These are phyloP conservation scores for Monochamus saltuarius DNA, from an alignment of 1,140 invertebrate genomes.

Conservation along the genomic window DNA sequence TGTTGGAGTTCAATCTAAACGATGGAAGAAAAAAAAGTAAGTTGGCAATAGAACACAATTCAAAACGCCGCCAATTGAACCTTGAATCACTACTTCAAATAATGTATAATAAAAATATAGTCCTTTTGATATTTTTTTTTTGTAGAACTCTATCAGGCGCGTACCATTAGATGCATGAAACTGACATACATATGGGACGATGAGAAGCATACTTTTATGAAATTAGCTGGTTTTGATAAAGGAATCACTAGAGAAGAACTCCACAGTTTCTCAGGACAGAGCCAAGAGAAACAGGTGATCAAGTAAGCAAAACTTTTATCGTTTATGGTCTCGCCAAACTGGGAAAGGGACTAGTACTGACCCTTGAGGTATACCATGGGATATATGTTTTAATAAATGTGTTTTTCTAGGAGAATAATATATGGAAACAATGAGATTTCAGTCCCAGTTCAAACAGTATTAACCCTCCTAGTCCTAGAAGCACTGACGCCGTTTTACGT, in stretches of 20 bases:
- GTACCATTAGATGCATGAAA: slow-evolving; percentile 41
- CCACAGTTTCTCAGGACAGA: slow-evolving; percentile 61
- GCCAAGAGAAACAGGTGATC: slow-evolving; percentile 54
- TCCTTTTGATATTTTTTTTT: slow-evolving; percentile 1
- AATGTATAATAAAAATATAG: too few species aligned
- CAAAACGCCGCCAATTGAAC: too few species aligned
- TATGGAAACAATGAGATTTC: slow-evolving; percentile 82
- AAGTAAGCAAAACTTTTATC: too few species aligned
- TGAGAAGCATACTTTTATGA: slow-evolving; percentile 60
- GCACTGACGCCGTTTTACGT: slow-evolving; percentile 95
- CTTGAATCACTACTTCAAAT: too few species aligned
- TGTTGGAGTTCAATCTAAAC: slow-evolving; percentile 14
- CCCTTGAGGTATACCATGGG: too few species aligned
- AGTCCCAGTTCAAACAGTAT: slow-evolving; percentile 71
- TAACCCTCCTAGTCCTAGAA: slow-evolving; percentile 73
- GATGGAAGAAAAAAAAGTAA: slow-evolving; percentile 19
- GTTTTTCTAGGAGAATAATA: slow-evolving; percentile 63
- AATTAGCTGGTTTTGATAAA: slow-evolving; percentile 66
- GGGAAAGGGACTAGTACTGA: too few species aligned
- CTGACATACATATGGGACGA: slow-evolving; percentile 45
- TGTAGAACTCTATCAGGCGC: slow-evolving; percentile 33
- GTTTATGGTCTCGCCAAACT: too few species aligned
- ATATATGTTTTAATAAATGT: too few species aligned
- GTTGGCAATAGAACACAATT: neutral
- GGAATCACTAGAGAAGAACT: slow-evolving; percentile 61